phyloP scores from a whole-genome alignment of 1,140 invertebrate genomes.

The Drosophila lacertosa region DNA sequence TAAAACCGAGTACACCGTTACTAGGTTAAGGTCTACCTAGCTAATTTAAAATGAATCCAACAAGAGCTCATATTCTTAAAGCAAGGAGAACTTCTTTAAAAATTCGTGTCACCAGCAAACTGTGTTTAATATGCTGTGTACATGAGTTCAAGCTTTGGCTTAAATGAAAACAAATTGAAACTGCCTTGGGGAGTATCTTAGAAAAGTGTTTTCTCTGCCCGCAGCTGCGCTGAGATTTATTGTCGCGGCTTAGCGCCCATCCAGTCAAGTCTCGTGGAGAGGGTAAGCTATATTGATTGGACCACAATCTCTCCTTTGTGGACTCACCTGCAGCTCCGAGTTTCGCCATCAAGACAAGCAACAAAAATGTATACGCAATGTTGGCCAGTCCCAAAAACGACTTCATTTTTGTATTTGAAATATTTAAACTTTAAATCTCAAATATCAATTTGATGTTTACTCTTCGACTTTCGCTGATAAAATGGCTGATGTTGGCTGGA shows the following conservation, averaged over 20 bases:
- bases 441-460: conserved; percentile 42
- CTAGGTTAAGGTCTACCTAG: too few species aligned
- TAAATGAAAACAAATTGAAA: conserved; percentile 37
- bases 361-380: conserved; percentile 47
- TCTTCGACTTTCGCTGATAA: conserved; percentile 41
- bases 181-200: too few species aligned
- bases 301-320: not conserved
- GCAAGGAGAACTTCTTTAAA: too few species aligned
- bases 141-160: not conserved
- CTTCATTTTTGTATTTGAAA: conserved; percentile 54
- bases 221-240: conserved; percentile 32
- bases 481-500: conserved; percentile 57
- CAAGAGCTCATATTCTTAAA: too few species aligned
- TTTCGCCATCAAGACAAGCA: conserved; percentile 56
- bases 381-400: conserved; percentile 49
- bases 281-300: conserved; percentile 25
- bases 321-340: conserved; percentile 69
- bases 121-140: not conserved
- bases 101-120: too few species aligned
- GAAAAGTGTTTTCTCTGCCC: not conserved
- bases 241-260: conserved; percentile 10
- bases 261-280: not conserved
- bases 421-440: not conserved
- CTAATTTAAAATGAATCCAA: too few species aligned
- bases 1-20: too few species aligned